Percentiles rank a stretch among this genome's conserved stretches.
phyloP scores from a whole-genome alignment of 2,888 invertebrate species.

The Pachycephus smyrnensis region DNA sequence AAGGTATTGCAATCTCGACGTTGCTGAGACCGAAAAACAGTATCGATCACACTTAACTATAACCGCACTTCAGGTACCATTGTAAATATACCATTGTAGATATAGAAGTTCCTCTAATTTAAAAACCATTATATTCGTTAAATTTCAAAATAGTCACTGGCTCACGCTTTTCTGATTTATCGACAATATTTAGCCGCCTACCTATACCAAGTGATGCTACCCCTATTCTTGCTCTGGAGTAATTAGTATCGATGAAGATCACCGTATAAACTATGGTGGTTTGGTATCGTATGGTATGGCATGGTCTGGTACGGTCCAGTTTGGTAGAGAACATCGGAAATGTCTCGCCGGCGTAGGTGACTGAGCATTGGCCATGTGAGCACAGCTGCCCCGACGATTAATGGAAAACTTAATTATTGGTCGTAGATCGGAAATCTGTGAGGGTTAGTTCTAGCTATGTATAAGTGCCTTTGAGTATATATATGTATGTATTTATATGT shows the following conservation, averaged over 20 bases:
- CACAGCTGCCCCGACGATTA: slow-evolving; percentile 59
- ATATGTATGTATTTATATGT: not conserved
- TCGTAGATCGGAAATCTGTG: slow-evolving; percentile 31
- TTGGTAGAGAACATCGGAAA: not conserved
- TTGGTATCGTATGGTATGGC: not conserved
- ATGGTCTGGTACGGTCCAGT: not conserved
- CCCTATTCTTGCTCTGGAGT: not conserved
- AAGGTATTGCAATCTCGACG: not conserved
- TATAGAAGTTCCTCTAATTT: not conserved
- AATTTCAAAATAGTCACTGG: not conserved
- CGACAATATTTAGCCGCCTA: not conserved
- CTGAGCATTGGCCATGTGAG: slow-evolving; percentile 39
- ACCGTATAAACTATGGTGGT: slow-evolving; percentile 6
- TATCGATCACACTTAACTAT: not conserved
- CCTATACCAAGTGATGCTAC: not conserved
- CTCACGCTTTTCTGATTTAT: not conserved
- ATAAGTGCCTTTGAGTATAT: not conserved
- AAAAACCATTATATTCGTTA: not conserved
- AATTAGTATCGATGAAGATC: slow-evolving; percentile 23
- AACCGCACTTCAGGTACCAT: not conserved
- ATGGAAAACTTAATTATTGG: slow-evolving; percentile 62
- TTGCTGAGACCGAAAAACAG: not conserved
- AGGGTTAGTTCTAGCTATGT: slow-evolving; percentile 2
- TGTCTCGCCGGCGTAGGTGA: slow-evolving; percentile 1
- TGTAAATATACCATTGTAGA: not conserved